Evolutionary conservation across 1,140 invertebrate species (phyloP), one percentile per base, ranked within the genome.

Genomic region (Manduca sexta): DNA sequence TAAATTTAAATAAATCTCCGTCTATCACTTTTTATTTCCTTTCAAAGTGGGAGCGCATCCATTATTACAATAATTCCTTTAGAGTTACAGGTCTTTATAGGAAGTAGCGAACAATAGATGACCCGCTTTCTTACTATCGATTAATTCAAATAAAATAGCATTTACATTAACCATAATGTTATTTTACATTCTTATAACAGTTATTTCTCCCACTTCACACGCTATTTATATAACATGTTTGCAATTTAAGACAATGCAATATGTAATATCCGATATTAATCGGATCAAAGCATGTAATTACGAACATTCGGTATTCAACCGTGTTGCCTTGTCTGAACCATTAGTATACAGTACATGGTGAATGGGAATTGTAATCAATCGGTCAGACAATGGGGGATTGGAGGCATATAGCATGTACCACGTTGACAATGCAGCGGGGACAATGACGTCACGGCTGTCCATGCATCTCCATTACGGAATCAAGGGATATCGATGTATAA

Each of bases 321-420:
- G 39, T 43, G 45, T 37, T 50, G 42, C 48, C 33, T 6, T 42
- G 14, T 45, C 30, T 46, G 37, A 46, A 29, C 50, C 56, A 57
- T 65, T 57, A 63, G 57, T 62, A 61, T 35, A 51, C 60, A 44
- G 30, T 46, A 52, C 41, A 33, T 42, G 21, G 37, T 60, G 49
- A 61, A 64, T 63, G 55, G 54, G 47, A 56, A 72, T 69, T 69
- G 66, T 70, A 67, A 64, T 75, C 62, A 64, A 66, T 70, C 64
- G 66, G 53, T 49, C 45, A 49, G 51, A 70, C 69, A 72, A 72
- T 72, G 43, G 46, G 69, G 51, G 49, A 60, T 56, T 62, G 59
- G 55, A 57, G 52, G 52, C 57, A 45, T 59, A 60, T 52, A 51
- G 48, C 45, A 47, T 46, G 34, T 26, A 26, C 21, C 37, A 52